Evolutionary conservation across 2,113 vertebrate species (phyloP).

Genomic region (Rhodinocichla rosea): DNA sequence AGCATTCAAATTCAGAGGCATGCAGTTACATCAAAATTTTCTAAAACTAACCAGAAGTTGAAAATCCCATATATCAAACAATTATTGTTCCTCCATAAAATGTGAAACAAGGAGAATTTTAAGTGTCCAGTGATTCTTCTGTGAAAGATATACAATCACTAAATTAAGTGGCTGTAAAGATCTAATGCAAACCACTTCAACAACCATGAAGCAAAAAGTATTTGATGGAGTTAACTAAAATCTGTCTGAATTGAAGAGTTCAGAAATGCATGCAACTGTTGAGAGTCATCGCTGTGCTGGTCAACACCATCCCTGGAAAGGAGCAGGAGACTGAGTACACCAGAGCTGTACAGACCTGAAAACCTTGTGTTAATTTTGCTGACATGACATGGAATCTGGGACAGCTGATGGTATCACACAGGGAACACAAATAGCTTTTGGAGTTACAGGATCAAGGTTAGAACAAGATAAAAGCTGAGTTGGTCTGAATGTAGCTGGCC

Average conservation of each 20-base stretch:
- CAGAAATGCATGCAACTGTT: background rate
- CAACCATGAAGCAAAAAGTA: background rate
- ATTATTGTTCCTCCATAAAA: background rate
- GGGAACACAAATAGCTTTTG: conserved; percentile 13
- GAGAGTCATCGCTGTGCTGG: background rate
- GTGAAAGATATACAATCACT: background rate
- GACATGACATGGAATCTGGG: conserved; percentile 13
- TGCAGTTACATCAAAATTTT: background rate
- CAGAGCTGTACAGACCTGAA: background rate
- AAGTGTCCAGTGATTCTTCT: background rate
- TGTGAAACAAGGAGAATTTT: background rate
- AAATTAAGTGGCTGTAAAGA: background rate
- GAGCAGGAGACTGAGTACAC: background rate
- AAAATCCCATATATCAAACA: background rate
- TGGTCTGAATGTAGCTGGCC: background rate
- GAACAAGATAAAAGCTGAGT: conserved; percentile 41
- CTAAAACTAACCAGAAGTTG: background rate
- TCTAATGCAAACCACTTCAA: background rate
- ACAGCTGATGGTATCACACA: conserved; percentile 10
- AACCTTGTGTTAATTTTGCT: background rate
- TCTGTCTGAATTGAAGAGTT: background rate
- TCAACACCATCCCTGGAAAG: background rate
- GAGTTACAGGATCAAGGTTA: conserved; percentile 22
- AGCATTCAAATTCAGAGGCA: background rate
- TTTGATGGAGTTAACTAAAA: background rate